Evolutionary conservation across 30 jellyfish, hydroid and myxozoan genomes (phyloP), one percentile per base, ranked within the genome.

Genomic region (Phacellophora camtschatica): DNA sequence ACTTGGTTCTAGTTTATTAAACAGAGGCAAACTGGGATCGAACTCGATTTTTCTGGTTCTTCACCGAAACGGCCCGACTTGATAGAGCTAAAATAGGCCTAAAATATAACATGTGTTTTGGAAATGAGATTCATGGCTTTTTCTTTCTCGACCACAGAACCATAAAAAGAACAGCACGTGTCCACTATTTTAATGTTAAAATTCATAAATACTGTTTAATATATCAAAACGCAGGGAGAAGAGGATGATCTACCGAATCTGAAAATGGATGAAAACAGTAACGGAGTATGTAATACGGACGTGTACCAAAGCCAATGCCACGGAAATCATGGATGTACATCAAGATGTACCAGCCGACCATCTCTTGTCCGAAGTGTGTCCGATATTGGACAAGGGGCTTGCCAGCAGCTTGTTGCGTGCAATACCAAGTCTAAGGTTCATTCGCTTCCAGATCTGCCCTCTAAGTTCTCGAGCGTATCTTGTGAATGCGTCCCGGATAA

Each of bases 361-460:
- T 68, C 85, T 9, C 79, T 66, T 25, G 59, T 81, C 2, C 32
- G 77, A 4, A 81, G 85, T 39, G 82, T 66, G 64, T 77, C 90
- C 20, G 82, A 77, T 46, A 66, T 63, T 4, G 90, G 90, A n/a
- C 46, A 68, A 45, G 71, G 50, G 18, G 25, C 75, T 1, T 77
- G 90, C 33, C 82, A 77, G 53, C 81, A 77, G 9, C 53, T 59
- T 32, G 64, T 66, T 0, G 32, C 82, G 2, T 65, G 20, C 46
- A 32, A 63, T 45, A 18, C 82, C 33, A 77, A 76, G 30, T 33
- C 70, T 59, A 76, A 77, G 33, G 90, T 43, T 0, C 46, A 77
- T 11, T 77, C 90, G 1, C 48, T 63, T 70, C 90, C 90, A 3
- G 78, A 63, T 49, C 82, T 77, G 5, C 70, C 78, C 41, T 27